Evolutionary conservation across 92 coral and sea anemone genomes (phyloP), one percentile per base, ranked within the genome.

Genomic region (Epizoanthus illoricatus): DNA sequence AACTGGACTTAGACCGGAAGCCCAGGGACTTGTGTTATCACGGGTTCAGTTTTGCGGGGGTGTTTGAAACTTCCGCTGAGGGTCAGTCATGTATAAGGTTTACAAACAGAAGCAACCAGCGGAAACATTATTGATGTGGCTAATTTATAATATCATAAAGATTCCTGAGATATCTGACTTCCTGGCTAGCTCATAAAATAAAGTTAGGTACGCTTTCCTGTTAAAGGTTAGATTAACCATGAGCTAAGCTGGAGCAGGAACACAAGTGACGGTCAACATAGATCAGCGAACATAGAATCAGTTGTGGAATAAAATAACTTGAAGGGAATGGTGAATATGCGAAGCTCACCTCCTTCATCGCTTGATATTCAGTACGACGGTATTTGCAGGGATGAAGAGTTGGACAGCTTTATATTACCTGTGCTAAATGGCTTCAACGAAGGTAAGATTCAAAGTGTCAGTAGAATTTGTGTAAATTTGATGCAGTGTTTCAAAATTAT

Each of bases 391-490:
- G n/a, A n/a, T n/a, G n/a, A n/a, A 62, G 82, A 78, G 71, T n/a
- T 78, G 33, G 82, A 78, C 69, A 78, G 19, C 71, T 63, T 78
- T 41, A 78, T 78, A 62, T 42, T 78, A 20, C 82, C 82, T 5
- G 55, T 78, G 59, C 57, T 78, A 55, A 19, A n/a, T 45, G 82
- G 43, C 18, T 63, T 78, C 23, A 69, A 63, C 66, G 71, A 78
- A 78, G 82, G 82, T 78, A 16, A 78, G 82, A 62, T 8, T 39
- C 56, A 49, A 49, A 49, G 9, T 2, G 3, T 7, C 56, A 17
- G 43, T 5, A 23, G 7, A 75, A 59, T 45, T 75, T 75, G 28
- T 4, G 8, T 24, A 56, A 74, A 15, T 28, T 52, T 55, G 56
- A 18, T 54, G n/a, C 60, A 28, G 33, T 19, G 28, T 18, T 8